Percentiles rank a stretch among this genome's conserved stretches.
These are phyloP conservation scores for Thelaira solivaga DNA, from an alignment of 2,888 invertebrate species.

Conservation along the genomic window DNA sequence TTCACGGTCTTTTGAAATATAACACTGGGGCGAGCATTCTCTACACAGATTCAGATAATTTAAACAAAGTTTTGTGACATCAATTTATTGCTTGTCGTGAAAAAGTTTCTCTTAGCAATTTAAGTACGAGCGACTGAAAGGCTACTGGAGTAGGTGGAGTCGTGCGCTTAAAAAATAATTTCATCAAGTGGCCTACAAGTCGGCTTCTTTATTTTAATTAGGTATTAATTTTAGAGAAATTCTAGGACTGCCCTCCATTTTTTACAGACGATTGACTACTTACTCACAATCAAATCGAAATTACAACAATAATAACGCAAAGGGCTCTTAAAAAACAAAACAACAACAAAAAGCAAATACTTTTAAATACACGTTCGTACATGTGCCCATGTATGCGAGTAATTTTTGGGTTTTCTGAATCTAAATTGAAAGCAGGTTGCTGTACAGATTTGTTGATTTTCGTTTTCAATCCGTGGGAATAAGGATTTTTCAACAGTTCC, in stretches of 20 bases:
- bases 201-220: too few species aligned
- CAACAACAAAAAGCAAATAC: constrained; percentile 29
- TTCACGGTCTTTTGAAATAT: too few species aligned
- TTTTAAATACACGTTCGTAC: constrained; percentile 9
- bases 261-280: constrained; percentile 46
- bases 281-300: constrained; percentile 54
- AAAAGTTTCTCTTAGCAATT: too few species aligned
- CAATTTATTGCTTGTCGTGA: too few species aligned
- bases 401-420: constrained; percentile 50
- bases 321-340: constrained; percentile 40
- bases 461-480: constrained; percentile 68
- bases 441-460: constrained; percentile 43
- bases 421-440: constrained; percentile 64
- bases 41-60: too few species aligned
- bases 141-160: too few species aligned
- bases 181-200: too few species aligned
- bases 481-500: constrained; percentile 70
- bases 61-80: too few species aligned
- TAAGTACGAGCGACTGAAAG: too few species aligned
- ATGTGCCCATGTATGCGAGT: background rate
- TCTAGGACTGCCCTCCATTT: background rate
- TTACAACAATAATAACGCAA: constrained; percentile 51
- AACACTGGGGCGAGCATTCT: too few species aligned
- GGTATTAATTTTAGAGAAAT: background rate
- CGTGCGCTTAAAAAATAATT: too few species aligned